phyloP scores from a whole-genome alignment of 2,113 vertebrate genomes.

The Panthera tigris region DNA sequence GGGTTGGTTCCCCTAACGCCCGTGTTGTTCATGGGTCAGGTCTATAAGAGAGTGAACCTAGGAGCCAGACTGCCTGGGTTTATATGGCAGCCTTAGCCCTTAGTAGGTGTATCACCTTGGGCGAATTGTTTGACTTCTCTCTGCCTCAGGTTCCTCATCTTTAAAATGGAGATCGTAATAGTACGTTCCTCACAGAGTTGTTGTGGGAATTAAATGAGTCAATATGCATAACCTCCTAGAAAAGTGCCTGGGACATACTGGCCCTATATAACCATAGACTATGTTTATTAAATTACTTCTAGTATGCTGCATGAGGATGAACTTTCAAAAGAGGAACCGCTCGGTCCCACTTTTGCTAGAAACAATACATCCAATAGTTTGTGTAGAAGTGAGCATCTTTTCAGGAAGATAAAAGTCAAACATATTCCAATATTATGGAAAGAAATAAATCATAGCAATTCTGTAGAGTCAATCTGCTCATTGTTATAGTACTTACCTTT shows the following conservation, averaged over 20 bases:
- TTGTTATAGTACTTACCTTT: not conserved
- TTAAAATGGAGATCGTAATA: not conserved
- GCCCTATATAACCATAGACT: not conserved
- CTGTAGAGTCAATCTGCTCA: not conserved
- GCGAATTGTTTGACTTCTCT: not conserved
- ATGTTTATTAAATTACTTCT: not conserved
- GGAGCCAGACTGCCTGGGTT: not conserved
- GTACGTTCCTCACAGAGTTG: not conserved
- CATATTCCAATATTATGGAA: not conserved
- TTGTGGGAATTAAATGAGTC: not conserved
- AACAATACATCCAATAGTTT: not conserved
- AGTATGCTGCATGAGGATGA: not conserved
- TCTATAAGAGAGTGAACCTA: not conserved
- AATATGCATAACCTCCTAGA: not conserved
- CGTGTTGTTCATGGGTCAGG: not conserved
- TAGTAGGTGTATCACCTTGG: not conserved
- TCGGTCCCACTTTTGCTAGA: not conserved
- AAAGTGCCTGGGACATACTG: not conserved
- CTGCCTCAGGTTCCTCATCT: not conserved
- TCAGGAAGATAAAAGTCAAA: not conserved
- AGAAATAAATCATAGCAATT: not conserved
- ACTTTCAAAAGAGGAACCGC: not conserved
- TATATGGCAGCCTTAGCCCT: not conserved
- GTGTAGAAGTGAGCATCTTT: not conserved
- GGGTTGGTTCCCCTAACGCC: not conserved